Percentiles rank a stretch among this genome's conserved stretches.
Evolutionary conservation across 2,888 invertebrate species (phyloP).

Genomic region (Leistus spinibarbis): DNA sequence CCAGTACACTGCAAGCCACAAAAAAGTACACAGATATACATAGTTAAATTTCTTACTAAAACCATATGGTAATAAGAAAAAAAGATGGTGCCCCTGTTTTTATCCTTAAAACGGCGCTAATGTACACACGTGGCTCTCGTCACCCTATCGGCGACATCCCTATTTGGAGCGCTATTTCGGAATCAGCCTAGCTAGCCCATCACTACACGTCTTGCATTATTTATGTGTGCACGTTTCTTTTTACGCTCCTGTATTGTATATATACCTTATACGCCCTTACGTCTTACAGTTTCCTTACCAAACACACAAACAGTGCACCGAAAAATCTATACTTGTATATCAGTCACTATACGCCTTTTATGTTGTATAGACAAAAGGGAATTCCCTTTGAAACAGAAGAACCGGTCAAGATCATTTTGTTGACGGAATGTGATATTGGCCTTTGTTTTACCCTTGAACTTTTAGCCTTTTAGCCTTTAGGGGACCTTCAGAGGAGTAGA

Average conservation of each 20-base stretch:
- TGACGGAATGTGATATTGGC: background rate
- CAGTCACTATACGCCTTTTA: background rate
- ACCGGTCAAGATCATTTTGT: background rate
- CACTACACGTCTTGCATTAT: constrained; percentile 31
- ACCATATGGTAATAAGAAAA: background rate
- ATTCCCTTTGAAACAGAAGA: background rate
- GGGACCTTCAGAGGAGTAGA: too few species aligned
- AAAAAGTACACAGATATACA: background rate
- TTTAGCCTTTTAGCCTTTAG: background rate
- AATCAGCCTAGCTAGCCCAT: constrained; percentile 33
- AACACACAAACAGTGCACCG: background rate
- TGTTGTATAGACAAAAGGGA: background rate
- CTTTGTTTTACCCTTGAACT: background rate
- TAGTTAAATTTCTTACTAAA: background rate
- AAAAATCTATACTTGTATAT: constrained; percentile 2
- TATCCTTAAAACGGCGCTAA: background rate
- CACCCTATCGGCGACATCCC: background rate
- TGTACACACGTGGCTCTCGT: background rate
- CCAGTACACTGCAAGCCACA: background rate
- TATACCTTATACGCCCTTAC: background rate
- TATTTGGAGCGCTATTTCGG: constrained; percentile 25
- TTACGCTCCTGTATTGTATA: background rate
- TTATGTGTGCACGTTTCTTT: constrained; percentile 17
- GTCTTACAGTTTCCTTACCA: background rate
- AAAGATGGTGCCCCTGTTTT: background rate